phyloP scores from a whole-genome alignment of 2,113 vertebrate genomes.

The Saiga tatarica region DNA sequence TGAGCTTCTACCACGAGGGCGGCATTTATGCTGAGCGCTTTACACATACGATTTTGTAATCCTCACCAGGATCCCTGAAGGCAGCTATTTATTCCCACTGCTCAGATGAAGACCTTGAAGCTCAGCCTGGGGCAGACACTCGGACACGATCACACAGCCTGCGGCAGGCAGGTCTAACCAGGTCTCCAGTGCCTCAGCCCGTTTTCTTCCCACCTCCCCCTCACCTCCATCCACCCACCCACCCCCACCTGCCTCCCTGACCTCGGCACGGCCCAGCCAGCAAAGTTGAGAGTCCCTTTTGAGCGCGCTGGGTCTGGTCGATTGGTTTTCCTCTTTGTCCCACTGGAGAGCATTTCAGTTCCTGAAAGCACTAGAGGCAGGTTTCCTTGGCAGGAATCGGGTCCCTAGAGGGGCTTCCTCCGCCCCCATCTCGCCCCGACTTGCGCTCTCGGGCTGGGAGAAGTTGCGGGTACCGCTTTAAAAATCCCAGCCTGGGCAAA shows the following conservation, averaged over 20 bases:
- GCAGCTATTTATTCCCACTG: not conserved
- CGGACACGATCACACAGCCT: not conserved
- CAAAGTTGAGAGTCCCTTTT: constrained; percentile 16
- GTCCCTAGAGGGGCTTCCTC: not conserved
- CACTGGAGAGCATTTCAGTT: not conserved
- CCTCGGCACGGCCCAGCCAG: not conserved
- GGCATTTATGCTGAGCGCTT: not conserved
- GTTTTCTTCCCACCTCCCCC: not conserved
- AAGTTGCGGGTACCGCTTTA: constrained; percentile 76
- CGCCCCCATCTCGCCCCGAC: not conserved
- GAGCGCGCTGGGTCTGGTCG: not conserved
- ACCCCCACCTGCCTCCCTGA: not conserved
- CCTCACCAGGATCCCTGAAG: not conserved
- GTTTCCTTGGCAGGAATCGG: not conserved
- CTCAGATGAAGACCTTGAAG: constrained; percentile 9
- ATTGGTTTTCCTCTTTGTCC: not conserved
- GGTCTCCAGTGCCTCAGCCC: not conserved
- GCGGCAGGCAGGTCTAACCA: not conserved
- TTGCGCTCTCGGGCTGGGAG: not conserved
- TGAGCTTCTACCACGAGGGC: not conserved
- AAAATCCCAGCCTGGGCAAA: constrained; percentile 81
- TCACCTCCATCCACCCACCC: not conserved
- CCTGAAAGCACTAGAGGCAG: not conserved
- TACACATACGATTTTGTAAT: not conserved
- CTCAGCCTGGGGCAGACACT: not conserved